Conservation (phyloP, 2,888 invertebrate genomes). For the Bruchidius siliquastri region DNA sequence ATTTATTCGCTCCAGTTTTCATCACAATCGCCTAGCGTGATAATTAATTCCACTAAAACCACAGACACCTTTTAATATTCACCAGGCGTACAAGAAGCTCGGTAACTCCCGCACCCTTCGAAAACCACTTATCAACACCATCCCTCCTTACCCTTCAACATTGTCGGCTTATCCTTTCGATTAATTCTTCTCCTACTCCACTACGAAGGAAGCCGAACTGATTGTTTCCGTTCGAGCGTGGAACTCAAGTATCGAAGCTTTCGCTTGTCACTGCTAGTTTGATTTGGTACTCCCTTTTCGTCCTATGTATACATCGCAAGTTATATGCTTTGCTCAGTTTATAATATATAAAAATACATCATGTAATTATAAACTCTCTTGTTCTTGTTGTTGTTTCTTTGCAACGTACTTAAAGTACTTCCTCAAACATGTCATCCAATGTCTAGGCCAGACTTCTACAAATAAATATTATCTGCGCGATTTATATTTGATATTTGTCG, state of each 20-base stretch:
- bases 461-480: too few species aligned
- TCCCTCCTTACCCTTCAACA: background rate
- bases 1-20: background rate
- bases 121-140: background rate
- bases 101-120: background rate
- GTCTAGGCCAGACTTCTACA: too few species aligned
- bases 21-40: background rate
- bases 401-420: too few species aligned
- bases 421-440: too few species aligned
- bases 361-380: too few species aligned
- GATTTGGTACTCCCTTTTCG: too few species aligned
- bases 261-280: too few species aligned
- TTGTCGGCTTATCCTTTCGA: background rate
- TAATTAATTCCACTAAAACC: background rate
- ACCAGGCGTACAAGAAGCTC: background rate
- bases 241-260: background rate
- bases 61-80: background rate
- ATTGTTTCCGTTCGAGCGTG: background rate
- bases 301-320: too few species aligned
- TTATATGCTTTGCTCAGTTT: too few species aligned
- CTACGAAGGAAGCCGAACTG: background rate
- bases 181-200: background rate
- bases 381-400: too few species aligned
- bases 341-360: too few species aligned
- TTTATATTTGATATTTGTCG: too few species aligned